Evolutionary conservation across 2,113 vertebrate species (phyloP), one percentile per base, ranked within the genome.

Genomic region (Cygnus atratus): DNA sequence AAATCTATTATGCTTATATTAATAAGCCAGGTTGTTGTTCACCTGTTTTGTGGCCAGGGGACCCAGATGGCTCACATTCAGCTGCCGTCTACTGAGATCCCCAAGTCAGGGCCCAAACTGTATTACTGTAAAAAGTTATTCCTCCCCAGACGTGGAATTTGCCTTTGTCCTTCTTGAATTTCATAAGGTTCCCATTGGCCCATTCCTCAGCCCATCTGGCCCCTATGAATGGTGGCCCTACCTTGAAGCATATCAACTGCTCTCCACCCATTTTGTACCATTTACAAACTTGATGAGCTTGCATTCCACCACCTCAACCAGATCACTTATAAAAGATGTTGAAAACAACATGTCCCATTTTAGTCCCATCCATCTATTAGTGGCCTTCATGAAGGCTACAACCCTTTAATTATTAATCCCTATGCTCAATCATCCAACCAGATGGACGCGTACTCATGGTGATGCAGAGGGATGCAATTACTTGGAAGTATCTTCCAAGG

Each of bases 381-480:
- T 24, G 73, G 35, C 31, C 48, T 86, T 35, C 75, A 50, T 10
- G 26, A 3, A 10, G n/a, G n/a, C 66, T 22, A 48, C 24, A 13
- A 54, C 19, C 20, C 21, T 50, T 55, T 54, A 52, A 28, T 10
- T 3, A 1, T 33, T 22, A 62, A 11, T 11, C 15, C 5, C 22
- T 28, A 43, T 73, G 75, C 39, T 88, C 54, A 28, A 5, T n/a
- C 29, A 43, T 18, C 37, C 62, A 59, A 65, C 20, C 31, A 48
- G 37, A 26, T 4, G 15, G 54, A n/a, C 33, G 41, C 0, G 2
- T 6, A 46, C 39, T 61, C 3, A 2, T 2, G 6, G 29, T 6
- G 9, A 50, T 82, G 29, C 24, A 65, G 50, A 59, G 29, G 67
- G 26, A 55, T 26, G 31, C 31, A 61, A 20, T 26, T 52, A n/a